Evolutionary conservation across 1,140 invertebrate genomes (phyloP).

Genomic region (Lordiphosa stackelbergi): DNA sequence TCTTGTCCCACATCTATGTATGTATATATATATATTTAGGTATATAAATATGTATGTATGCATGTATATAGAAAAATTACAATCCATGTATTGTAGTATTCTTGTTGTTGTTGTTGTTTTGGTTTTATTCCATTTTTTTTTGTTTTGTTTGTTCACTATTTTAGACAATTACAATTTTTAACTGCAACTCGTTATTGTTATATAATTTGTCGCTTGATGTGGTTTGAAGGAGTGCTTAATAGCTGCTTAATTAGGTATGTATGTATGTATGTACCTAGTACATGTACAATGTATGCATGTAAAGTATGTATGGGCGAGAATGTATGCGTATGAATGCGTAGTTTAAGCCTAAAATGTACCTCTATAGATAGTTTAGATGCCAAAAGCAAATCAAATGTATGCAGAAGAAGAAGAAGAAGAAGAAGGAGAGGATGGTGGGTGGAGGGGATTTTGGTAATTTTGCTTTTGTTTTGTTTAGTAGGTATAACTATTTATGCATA

Average conservation of each 20-base stretch:
- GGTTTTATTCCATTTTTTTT: constrained; percentile 37
- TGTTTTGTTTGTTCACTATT: background rate
- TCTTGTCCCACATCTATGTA: constrained; percentile 62
- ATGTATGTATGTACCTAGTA: constrained; percentile 13
- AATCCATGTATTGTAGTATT: constrained; percentile 48
- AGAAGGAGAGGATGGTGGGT: too few species aligned
- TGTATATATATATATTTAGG: constrained; percentile 43
- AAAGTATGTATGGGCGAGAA: too few species aligned
- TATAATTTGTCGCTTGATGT: constrained; percentile 60
- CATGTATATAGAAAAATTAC: constrained; percentile 71
- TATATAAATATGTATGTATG: constrained; percentile 57
- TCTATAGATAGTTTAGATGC: too few species aligned
- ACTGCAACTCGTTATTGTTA: constrained; percentile 67
- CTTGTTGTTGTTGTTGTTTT: constrained; percentile 23
- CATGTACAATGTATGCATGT: constrained; percentile 10
- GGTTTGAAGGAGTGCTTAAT: constrained; percentile 33
- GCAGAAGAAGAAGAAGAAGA: too few species aligned
- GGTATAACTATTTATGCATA: constrained; percentile 21
- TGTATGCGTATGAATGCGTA: too few species aligned
- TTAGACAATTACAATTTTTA: constrained; percentile 67
- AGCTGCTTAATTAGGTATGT: constrained; percentile 43
- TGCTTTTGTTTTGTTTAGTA: too few species aligned
- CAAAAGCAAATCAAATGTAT: too few species aligned
- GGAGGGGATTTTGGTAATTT: too few species aligned
- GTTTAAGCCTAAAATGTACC: too few species aligned